phyloP scores from a whole-genome alignment of 2,888 invertebrate species.

The Tenthredo notha region DNA sequence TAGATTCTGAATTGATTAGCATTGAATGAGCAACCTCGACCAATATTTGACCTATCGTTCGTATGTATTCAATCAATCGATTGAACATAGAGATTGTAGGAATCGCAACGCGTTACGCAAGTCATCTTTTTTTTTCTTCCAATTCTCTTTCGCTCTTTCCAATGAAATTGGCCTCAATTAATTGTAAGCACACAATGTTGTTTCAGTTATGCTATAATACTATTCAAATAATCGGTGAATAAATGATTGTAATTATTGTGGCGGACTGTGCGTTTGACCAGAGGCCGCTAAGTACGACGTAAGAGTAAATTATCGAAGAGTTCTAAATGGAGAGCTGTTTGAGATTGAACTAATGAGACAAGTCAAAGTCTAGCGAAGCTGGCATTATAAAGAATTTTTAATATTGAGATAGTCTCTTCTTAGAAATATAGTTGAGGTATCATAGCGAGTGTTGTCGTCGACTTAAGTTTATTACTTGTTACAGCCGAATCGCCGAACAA shows the following conservation, averaged over 20 bases:
- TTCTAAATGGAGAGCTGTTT: not conserved
- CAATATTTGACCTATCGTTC: slow-evolving; percentile 18
- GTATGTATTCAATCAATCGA: slow-evolving; percentile 17
- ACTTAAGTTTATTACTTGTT: slow-evolving; percentile 66
- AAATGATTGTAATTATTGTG: not conserved
- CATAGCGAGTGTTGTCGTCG: not conserved
- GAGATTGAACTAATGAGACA: not conserved
- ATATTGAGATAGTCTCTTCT: not conserved
- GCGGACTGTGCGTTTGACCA: not conserved
- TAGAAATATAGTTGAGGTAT: not conserved
- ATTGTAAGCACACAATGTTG: not conserved
- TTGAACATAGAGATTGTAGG: not conserved
- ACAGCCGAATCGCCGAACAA: slow-evolving; percentile 88
- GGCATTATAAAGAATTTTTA: not conserved
- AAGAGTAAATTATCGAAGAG: not conserved
- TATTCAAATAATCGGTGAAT: not conserved
- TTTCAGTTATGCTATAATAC: not conserved
- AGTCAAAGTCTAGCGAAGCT: not conserved
- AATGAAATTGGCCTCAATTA: not conserved
- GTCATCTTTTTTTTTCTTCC: not conserved
- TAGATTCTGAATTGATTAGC: slow-evolving; percentile 20
- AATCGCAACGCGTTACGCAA: not conserved
- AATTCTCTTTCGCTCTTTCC: not conserved
- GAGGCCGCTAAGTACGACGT: not conserved
- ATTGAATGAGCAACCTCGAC: slow-evolving; percentile 17